Evolutionary conservation across 1,140 invertebrate genomes (phyloP).

Genomic region (Drosophila willistoni): DNA sequence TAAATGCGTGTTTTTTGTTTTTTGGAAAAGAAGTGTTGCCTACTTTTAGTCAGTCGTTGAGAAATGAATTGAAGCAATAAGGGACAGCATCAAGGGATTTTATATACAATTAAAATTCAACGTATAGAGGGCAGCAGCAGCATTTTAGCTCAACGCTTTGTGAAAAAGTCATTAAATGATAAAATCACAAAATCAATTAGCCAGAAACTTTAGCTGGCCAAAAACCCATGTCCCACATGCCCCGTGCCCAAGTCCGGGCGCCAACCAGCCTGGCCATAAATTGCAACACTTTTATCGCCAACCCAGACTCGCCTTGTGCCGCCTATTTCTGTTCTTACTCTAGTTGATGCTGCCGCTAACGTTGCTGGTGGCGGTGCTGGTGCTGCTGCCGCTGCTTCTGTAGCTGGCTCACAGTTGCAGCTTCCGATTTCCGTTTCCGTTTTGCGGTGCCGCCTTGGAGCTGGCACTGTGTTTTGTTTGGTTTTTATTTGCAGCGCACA

Average conservation of each 20-base stretch:
- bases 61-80: constrained; percentile 6
- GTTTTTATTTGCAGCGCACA: constrained; percentile 71
- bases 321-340: constrained; percentile 64
- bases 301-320: constrained; percentile 58
- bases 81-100: constrained; percentile 1
- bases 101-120: constrained; percentile 61
- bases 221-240: constrained; percentile 16
- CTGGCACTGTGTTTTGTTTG: constrained; percentile 57
- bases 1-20: neutral
- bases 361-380: neutral
- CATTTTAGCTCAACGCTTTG: constrained; percentile 55
- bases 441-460: constrained; percentile 75
- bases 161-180: constrained; percentile 81
- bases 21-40: neutral
- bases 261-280: constrained; percentile 74
- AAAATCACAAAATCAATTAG: constrained; percentile 82
- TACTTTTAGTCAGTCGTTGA: constrained; percentile 27
- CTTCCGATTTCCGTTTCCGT: constrained; percentile 79
- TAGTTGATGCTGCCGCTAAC: constrained; percentile 11
- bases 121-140: constrained; percentile 23
- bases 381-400: constrained; percentile 28
- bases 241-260: constrained; percentile 40
- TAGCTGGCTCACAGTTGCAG: constrained; percentile 70
- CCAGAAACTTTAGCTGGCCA: constrained; percentile 70
- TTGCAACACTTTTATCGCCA: constrained; percentile 78